phyloP scores from a whole-genome alignment of 1,140 invertebrate species.

The Bombyx mori region DNA sequence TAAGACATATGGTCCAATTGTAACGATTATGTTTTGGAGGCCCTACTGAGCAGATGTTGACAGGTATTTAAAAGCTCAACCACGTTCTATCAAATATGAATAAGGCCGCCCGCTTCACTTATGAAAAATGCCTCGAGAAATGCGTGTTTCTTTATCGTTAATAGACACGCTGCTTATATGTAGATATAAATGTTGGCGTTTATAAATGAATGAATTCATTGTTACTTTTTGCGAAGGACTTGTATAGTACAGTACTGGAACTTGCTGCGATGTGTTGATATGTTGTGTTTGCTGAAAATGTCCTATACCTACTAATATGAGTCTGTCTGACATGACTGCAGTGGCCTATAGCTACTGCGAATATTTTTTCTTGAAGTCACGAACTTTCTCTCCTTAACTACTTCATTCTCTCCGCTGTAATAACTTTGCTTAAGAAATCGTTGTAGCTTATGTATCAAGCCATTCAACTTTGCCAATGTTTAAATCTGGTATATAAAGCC shows the following conservation, averaged over 20 bases:
- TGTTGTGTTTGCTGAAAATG: too few species aligned
- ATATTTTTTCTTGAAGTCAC: too few species aligned
- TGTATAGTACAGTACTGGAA: neutral
- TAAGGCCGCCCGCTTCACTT: constrained; percentile 38
- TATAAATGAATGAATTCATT: neutral
- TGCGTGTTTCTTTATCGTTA: constrained; percentile 30
- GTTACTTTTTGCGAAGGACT: neutral
- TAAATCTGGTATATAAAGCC: too few species aligned
- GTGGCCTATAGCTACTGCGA: too few species aligned
- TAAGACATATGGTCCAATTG: neutral
- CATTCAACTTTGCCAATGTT: too few species aligned
- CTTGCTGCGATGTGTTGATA: too few species aligned
- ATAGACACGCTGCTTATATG: constrained; percentile 26
- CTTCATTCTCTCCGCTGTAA: too few species aligned
- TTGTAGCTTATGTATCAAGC: too few species aligned
- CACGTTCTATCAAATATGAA: constrained; percentile 45
- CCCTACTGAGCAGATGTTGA: constrained; percentile 19
- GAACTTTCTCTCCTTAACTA: too few species aligned
- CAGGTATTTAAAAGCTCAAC: constrained; percentile 28
- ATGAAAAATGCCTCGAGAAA: constrained; percentile 43
- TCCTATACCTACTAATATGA: too few species aligned
- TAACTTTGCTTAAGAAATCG: too few species aligned
- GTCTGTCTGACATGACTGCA: too few species aligned
- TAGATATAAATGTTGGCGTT: constrained; percentile 17
- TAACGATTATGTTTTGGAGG: constrained; percentile 25